These are phyloP conservation scores for Chloroceryle inda DNA, from an alignment of 2,797 vertebrate species.

Conservation along the genomic window DNA sequence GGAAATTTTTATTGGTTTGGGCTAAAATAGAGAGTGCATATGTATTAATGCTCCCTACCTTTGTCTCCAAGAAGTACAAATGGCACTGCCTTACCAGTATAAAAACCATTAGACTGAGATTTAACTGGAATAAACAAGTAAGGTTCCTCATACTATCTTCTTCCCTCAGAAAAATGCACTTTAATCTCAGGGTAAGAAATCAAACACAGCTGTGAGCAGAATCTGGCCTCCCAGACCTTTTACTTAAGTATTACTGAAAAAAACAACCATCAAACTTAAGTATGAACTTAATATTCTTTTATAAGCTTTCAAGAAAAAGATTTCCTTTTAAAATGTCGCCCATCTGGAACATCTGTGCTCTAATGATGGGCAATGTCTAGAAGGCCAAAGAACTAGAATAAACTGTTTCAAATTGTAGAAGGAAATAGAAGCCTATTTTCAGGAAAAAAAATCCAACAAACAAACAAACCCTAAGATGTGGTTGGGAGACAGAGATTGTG, in stretches of 20 bases:
- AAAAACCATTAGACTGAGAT: neutral
- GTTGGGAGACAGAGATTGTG: neutral
- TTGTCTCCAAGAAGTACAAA: neutral
- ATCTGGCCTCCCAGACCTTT: neutral
- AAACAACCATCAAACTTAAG: neutral
- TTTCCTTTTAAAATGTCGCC: neutral
- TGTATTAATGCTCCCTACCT: neutral
- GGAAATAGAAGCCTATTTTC: neutral
- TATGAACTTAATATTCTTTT: neutral
- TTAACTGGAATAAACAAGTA: neutral
- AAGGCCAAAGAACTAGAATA: neutral
- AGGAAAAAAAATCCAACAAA: neutral
- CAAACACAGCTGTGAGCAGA: neutral
- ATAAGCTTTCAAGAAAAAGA: neutral
- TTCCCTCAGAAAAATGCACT: neutral
- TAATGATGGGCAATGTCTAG: neutral
- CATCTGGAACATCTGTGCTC: neutral
- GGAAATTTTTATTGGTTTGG: slow-evolving; percentile 88
- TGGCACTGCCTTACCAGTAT: neutral
- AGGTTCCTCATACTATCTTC: neutral
- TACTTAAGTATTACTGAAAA: neutral
- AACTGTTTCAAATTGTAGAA: neutral
- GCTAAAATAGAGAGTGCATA: slow-evolving; percentile 66
- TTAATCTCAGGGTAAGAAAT: neutral
- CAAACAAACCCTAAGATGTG: too few relatives aligned